A percentile compares a stretch with the other conserved stretches of the same genome.
phyloP scores from a whole-genome alignment of 2,113 vertebrate species.

The Solea senegalensis region DNA sequence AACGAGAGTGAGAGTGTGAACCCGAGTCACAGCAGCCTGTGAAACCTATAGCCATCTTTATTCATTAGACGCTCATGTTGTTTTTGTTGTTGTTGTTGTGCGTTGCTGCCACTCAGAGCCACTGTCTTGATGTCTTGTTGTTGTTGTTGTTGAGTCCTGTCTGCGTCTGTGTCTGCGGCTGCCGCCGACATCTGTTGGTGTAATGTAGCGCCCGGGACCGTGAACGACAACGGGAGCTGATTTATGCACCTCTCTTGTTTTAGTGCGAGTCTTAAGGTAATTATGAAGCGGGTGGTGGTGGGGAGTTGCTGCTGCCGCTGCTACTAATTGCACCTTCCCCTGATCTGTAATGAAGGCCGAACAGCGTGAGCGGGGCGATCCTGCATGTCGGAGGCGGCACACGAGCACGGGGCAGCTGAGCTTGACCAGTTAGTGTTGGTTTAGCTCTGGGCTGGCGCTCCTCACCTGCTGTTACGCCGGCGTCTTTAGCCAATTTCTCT shows the following conservation, averaged over 20 bases:
- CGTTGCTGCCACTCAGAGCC: slow-evolving; percentile 50
- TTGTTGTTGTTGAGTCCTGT: too few species aligned
- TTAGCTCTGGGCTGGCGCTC: slow-evolving; percentile 70
- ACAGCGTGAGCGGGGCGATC: slow-evolving; percentile 62
- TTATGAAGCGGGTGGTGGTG: slow-evolving; percentile 58
- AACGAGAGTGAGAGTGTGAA: slow-evolving; percentile 1
- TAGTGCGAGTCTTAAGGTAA: slow-evolving; percentile 81
- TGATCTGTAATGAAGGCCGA: slow-evolving; percentile 78
- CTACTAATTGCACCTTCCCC: slow-evolving; percentile 76
- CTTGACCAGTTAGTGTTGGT: slow-evolving; percentile 74
- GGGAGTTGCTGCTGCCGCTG: slow-evolving; percentile 42
- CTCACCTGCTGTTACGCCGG: slow-evolving; percentile 72
- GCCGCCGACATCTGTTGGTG: slow-evolving; percentile 72
- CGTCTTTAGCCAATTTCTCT: slow-evolving; percentile 72
- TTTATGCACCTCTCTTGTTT: slow-evolving; percentile 69
- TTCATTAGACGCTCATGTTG: slow-evolving; percentile 62
- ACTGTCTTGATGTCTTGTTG: slow-evolving; percentile 17
- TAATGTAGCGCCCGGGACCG: slow-evolving; percentile 53
- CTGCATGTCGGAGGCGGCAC: slow-evolving; percentile 43
- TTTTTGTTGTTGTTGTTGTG: slow-evolving; percentile 36
- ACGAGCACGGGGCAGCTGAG: slow-evolving; percentile 59
- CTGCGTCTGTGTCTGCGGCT: slow-evolving; percentile 1
- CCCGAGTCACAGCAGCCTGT: slow-evolving; percentile 22
- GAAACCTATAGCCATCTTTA: slow-evolving; percentile 57
- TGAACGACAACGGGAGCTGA: slow-evolving; percentile 66